phyloP scores from a whole-genome alignment of 2,113 vertebrate genomes.

The Damaliscus lunatus region DNA sequence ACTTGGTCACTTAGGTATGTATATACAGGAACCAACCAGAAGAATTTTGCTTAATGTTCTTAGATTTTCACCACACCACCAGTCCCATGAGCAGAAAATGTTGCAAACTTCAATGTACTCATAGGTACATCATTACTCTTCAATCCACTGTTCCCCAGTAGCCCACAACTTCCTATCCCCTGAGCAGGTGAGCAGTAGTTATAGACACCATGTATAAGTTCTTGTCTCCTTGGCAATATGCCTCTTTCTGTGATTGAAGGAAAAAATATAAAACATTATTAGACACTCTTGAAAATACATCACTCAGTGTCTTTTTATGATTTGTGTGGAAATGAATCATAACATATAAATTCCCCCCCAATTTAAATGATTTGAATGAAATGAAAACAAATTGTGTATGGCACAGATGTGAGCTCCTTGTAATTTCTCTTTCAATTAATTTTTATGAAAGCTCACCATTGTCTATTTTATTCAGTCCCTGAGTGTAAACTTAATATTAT shows the following conservation, averaged over 20 bases:
- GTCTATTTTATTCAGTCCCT: neutral
- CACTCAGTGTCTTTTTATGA: neutral
- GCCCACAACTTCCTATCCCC: neutral
- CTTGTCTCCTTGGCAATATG: conserved; percentile 19
- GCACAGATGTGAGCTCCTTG: neutral
- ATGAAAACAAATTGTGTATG: neutral
- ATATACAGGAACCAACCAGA: neutral
- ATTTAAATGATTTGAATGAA: conserved; percentile 27
- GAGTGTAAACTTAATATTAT: neutral
- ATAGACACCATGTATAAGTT: neutral
- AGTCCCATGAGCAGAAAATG: conserved; percentile 10
- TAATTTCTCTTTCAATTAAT: neutral
- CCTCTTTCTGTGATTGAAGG: conserved; percentile 19
- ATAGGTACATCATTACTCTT: neutral
- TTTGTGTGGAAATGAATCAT: conserved; percentile 55
- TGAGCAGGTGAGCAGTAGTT: neutral
- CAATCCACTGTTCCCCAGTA: neutral
- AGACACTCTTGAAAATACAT: conserved; percentile 31
- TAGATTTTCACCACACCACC: conserved; percentile 38
- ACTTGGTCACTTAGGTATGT: neutral
- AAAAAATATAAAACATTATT: conserved; percentile 27
- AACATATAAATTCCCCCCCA: conserved; percentile 2
- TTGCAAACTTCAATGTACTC: neutral
- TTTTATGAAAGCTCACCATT: conserved; percentile 49
- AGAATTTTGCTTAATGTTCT: conserved; percentile 32